Percentiles rank a stretch among this genome's conserved stretches.
These are phyloP conservation scores for Diprion similis DNA, from an alignment of 1,140 invertebrate species.

Conservation along the genomic window DNA sequence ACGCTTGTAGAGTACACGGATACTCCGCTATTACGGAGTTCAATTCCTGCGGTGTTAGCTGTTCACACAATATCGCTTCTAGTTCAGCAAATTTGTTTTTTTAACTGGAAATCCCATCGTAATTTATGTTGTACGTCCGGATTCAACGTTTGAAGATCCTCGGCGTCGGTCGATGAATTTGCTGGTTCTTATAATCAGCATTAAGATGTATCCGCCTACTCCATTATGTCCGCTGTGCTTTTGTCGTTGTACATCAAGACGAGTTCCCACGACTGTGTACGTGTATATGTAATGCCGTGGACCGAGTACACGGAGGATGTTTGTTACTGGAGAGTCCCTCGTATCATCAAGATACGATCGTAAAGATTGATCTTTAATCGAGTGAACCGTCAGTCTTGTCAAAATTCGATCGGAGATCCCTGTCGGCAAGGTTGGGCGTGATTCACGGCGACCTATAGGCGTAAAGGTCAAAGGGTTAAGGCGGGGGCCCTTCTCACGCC, in stretches of 20 bases:
- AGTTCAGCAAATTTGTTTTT: too few relatives aligned
- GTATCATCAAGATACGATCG: background rate
- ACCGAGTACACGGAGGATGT: background rate
- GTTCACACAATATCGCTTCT: too few relatives aligned
- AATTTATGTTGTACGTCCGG: too few relatives aligned
- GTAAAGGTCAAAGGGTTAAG: constrained; percentile 33
- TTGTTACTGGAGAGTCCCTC: background rate
- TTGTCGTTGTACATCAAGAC: background rate
- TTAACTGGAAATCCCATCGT: too few relatives aligned
- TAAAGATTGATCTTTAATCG: constrained; percentile 31
- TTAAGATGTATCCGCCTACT: background rate
- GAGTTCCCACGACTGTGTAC: background rate
- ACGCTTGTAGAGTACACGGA: background rate
- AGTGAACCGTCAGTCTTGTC: constrained; percentile 58
- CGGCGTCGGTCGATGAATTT: too few relatives aligned
- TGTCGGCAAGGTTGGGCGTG: constrained; percentile 3
- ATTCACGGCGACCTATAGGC: constrained; percentile 9
- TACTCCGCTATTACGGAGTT: too few relatives aligned
- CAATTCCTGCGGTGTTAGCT: too few relatives aligned
- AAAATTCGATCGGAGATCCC: constrained; percentile 56
- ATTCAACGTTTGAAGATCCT: too few relatives aligned
- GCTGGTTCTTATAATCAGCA: constrained; percentile 15
- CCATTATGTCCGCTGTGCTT: background rate
- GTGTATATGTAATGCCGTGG: too few relatives aligned
- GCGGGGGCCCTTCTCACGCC: constrained; percentile 62